These are phyloP conservation scores for Calephelis virginiensis DNA, from an alignment of 1,140 invertebrate genomes.

Conservation along the genomic window DNA sequence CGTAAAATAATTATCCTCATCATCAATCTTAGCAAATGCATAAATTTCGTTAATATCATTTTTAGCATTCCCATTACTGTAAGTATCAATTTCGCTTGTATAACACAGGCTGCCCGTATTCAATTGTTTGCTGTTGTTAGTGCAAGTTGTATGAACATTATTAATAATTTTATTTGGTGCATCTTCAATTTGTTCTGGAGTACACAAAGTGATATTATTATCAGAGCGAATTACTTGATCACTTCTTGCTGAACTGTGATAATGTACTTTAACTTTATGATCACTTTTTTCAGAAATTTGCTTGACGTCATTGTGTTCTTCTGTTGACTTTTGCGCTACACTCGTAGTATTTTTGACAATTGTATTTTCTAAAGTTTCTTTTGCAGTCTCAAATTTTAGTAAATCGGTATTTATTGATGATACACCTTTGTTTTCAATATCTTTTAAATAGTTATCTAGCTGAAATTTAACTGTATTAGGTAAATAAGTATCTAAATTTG, in stretches of 20 bases:
- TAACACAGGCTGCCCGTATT: too few species aligned
- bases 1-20: not conserved
- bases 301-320: not conserved
- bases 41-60: not conserved
- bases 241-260: not conserved
- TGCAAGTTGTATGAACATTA: not conserved
- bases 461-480: slow-evolving; percentile 44
- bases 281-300: not conserved
- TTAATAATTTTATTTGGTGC: not conserved
- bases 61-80: not conserved
- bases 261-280: too few species aligned
- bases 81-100: not conserved
- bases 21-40: not conserved
- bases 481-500: slow-evolving; percentile 37
- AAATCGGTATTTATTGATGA: slow-evolving; percentile 7
- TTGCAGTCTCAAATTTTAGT: slow-evolving; percentile 16
- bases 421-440: slow-evolving; percentile 18
- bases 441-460: slow-evolving; percentile 45
- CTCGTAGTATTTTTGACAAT: not conserved
- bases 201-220: not conserved
- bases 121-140: not conserved
- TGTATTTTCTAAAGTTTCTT: slow-evolving; percentile 4
- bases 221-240: not conserved
- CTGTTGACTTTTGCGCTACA: not conserved
- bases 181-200: not conserved